Evolutionary conservation across 1,140 invertebrate species (phyloP).

Genomic region (Sarcophaga bullata): DNA sequence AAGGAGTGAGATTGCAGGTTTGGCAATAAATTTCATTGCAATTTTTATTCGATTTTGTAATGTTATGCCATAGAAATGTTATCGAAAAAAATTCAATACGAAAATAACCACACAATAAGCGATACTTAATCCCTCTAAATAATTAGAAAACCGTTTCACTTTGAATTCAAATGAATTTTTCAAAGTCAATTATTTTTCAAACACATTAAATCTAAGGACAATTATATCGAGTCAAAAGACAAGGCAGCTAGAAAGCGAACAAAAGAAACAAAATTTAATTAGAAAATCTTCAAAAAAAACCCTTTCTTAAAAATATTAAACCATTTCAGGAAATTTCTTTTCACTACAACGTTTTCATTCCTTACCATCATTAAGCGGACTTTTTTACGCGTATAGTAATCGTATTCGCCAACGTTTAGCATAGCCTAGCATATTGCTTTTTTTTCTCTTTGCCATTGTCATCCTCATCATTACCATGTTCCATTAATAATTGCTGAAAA

Average conservation of each 20-base stretch:
- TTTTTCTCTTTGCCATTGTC: background rate
- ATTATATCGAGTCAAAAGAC: no score
- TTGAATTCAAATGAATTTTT: no score
- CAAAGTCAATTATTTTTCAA: no score
- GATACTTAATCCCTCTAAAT: no score
- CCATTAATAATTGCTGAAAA: background rate
- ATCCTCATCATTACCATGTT: background rate
- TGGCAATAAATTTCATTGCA: no score
- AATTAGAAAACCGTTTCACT: no score
- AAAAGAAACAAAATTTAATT: constrained; percentile 9
- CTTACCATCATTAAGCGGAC: background rate
- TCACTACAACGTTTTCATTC: background rate
- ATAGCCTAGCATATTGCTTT: background rate
- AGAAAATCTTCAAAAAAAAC: background rate
- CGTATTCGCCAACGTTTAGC: background rate
- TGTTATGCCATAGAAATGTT: no score
- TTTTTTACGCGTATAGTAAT: background rate
- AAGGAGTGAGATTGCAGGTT: no score
- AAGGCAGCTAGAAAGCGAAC: background rate
- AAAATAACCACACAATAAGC: no score
- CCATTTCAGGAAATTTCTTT: background rate
- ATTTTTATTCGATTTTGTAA: no score
- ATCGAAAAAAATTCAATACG: no score
- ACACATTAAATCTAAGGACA: no score
- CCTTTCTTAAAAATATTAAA: background rate